Conservation (phyloP, 2,888 invertebrate genomes). For the Blera fallax region DNA sequence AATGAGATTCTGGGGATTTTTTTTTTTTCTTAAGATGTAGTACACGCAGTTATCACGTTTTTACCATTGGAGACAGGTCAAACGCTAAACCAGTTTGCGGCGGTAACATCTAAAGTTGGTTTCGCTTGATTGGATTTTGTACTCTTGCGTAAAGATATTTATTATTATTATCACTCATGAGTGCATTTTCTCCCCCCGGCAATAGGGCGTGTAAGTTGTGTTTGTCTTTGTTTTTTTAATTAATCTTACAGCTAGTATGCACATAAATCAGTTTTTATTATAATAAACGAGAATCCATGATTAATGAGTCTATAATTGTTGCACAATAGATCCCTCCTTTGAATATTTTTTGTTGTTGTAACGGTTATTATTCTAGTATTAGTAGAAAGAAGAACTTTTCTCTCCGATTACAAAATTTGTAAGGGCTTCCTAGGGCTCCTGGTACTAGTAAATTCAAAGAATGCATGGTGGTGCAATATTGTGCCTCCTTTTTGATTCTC, state of each 20-base stretch:
- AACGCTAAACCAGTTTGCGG: not conserved
- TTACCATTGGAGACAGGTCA: not conserved
- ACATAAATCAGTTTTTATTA: slow-evolving; percentile 14
- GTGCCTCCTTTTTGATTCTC: no score
- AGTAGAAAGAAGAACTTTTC: no score
- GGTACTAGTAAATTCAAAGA: no score
- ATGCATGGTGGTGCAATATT: not conserved
- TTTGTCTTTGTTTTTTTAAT: not conserved
- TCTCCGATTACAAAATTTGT: no score
- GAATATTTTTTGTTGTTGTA: not conserved
- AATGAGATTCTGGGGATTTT: not conserved
- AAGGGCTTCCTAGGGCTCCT: no score
- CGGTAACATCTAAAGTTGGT: not conserved
- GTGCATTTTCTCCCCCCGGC: not conserved
- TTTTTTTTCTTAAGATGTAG: not conserved
- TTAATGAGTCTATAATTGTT: slow-evolving; percentile 11
- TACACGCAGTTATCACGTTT: not conserved
- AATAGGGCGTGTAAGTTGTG: not conserved
- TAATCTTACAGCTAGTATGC: slow-evolving; percentile 3
- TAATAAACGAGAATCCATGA: slow-evolving; percentile 9
- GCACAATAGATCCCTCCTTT: not conserved
- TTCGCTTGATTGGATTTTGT: not conserved
- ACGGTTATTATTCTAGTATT: not conserved
- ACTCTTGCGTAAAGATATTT: not conserved
- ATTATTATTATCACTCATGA: not conserved